phyloP scores from a whole-genome alignment of 2,888 invertebrate genomes.

The Eubasilissa splendida region DNA sequence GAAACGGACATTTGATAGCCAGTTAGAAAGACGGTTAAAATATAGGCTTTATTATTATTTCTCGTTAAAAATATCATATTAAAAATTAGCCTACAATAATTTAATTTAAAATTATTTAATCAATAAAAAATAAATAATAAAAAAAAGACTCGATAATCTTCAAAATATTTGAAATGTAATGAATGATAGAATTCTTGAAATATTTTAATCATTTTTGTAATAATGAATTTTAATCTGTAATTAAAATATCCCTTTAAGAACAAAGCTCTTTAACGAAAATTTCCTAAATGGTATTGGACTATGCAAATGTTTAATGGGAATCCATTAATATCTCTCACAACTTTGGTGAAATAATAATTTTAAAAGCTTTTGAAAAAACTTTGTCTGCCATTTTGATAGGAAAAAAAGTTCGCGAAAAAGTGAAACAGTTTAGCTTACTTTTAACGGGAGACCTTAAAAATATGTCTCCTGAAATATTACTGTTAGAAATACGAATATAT shows the following conservation, averaged over 20 bases:
- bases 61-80: too few relatives aligned
- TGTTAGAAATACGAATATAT: too few relatives aligned
- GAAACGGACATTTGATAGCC: too few relatives aligned
- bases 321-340: conserved; percentile 12
- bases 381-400: not conserved
- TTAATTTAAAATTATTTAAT: too few relatives aligned
- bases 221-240: not conserved
- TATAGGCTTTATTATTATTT: too few relatives aligned
- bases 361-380: not conserved
- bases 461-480: too few relatives aligned
- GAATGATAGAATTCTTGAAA: not conserved
- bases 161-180: too few relatives aligned
- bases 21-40: too few relatives aligned
- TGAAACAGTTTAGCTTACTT: not conserved
- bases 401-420: not conserved
- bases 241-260: conserved; percentile 8
- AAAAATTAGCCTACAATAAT: too few relatives aligned
- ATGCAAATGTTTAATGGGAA: conserved; percentile 12
- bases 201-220: not conserved
- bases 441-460: conserved; percentile 6
- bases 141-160: too few relatives aligned
- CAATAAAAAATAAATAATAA: too few relatives aligned
- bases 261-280: conserved; percentile 8
- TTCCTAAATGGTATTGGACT: conserved; percentile 2
- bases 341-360: conserved; percentile 8